phyloP scores from a whole-genome alignment of 1,140 invertebrate species.

The Bombus confusus region DNA sequence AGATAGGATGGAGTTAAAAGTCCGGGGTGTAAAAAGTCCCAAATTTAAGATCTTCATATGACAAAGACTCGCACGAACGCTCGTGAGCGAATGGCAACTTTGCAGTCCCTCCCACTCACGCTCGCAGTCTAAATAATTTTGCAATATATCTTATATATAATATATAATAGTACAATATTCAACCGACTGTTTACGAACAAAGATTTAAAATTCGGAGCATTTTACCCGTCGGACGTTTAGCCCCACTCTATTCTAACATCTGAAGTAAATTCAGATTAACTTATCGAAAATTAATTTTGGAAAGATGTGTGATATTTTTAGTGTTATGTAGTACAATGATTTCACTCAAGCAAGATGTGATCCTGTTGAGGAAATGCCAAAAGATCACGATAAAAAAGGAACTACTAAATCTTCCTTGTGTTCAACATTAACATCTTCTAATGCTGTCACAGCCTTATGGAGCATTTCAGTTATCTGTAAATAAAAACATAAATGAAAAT shows the following conservation, averaged over 20 bases:
- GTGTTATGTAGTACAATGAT: slow-evolving; percentile 17
- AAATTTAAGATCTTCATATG: too few species aligned
- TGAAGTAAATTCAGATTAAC: slow-evolving; percentile 35
- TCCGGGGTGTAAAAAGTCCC: too few species aligned
- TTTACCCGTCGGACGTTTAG: too few species aligned
- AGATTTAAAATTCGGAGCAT: too few species aligned
- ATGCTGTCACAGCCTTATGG: slow-evolving; percentile 86
- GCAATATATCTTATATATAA: too few species aligned
- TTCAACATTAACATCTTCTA: slow-evolving; percentile 88
- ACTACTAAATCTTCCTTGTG: slow-evolving; percentile 92
- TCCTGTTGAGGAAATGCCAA: slow-evolving; percentile 37
- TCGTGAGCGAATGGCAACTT: too few species aligned
- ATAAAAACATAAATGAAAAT: slow-evolving; percentile 23
- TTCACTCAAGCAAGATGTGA: slow-evolving; percentile 43
- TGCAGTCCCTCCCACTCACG: too few species aligned
- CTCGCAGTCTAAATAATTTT: too few species aligned
- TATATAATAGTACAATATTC: too few species aligned
- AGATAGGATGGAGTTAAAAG: too few species aligned
- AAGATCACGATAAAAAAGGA: slow-evolving; percentile 85
- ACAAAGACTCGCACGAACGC: too few species aligned
- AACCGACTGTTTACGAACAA: too few species aligned
- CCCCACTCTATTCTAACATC: not conserved
- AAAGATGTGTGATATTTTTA: slow-evolving; percentile 24
- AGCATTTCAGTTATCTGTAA: slow-evolving; percentile 86
- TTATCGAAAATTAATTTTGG: slow-evolving; percentile 27